phyloP scores from a whole-genome alignment of 1,140 invertebrate genomes.

The Leptinotarsa texana region DNA sequence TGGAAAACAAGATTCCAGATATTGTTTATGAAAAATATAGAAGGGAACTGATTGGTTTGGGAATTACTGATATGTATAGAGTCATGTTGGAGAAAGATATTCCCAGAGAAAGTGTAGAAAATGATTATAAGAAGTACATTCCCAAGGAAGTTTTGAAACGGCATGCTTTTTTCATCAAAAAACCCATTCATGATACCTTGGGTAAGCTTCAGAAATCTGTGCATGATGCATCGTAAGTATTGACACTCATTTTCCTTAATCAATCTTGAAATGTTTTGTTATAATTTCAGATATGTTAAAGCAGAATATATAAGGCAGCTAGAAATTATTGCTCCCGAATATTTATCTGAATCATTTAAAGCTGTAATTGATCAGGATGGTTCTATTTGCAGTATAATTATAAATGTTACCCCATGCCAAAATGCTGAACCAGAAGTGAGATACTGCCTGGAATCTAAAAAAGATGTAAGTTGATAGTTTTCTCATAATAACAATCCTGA shows the following conservation, averaged over 20 bases:
- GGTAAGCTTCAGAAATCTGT: constrained; percentile 62
- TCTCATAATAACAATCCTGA: not conserved
- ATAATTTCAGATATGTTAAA: constrained; percentile 66
- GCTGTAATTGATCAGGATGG: constrained; percentile 67
- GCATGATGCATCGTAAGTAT: constrained; percentile 62
- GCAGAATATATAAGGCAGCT: constrained; percentile 79
- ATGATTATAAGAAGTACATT: constrained; percentile 79
- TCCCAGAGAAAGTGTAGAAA: constrained; percentile 67
- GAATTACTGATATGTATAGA: constrained; percentile 83
- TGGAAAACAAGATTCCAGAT: constrained; percentile 76
- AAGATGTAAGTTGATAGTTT: constrained; percentile 59
- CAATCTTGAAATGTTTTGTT: not conserved
- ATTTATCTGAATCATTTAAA: constrained; percentile 76
- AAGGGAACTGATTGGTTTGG: constrained; percentile 76
- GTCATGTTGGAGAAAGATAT: constrained; percentile 74
- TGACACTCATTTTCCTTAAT: not conserved
- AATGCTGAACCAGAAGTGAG: constrained; percentile 67
- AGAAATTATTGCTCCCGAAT: constrained; percentile 76
- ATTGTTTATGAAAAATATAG: constrained; percentile 76
- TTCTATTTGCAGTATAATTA: constrained; percentile 61
- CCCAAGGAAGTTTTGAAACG: constrained; percentile 75
- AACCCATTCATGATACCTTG: constrained; percentile 72
- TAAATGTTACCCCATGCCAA: constrained; percentile 74
- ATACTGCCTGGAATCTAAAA: constrained; percentile 63
- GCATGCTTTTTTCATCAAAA: constrained; percentile 75